Evolutionary conservation across 2,888 invertebrate species (phyloP).

Genomic region (Hyposoter didymator): DNA sequence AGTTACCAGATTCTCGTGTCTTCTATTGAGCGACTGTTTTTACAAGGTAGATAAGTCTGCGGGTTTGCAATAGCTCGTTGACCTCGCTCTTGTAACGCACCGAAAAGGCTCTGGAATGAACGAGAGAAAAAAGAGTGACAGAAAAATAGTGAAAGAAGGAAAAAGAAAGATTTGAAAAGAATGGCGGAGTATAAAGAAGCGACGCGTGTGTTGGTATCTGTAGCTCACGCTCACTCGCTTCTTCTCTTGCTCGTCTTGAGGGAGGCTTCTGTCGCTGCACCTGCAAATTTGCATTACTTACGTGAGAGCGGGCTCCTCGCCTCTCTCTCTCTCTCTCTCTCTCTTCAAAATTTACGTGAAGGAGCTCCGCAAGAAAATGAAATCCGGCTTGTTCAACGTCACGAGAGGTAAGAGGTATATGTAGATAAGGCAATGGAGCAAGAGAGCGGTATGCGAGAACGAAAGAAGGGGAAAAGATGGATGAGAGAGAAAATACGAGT

Average conservation of each 20-base stretch:
- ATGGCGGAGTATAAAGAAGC: constrained; percentile 12
- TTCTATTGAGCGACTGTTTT: constrained; percentile 43
- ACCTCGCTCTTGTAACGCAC: constrained; percentile 12
- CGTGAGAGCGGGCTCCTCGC: constrained; percentile 38
- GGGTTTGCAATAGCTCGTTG: constrained; percentile 52
- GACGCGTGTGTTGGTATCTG: constrained; percentile 2
- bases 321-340: too few relatives aligned
- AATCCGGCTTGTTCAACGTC: constrained; percentile 57
- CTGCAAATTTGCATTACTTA: constrained; percentile 71
- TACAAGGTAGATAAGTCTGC: constrained; percentile 39
- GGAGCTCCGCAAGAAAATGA: constrained; percentile 67
- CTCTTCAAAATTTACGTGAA: constrained; percentile 67
- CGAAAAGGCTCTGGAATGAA: constrained; percentile 35
- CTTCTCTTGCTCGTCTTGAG: constrained; percentile 9
- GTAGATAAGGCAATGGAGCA: constrained; percentile 41
- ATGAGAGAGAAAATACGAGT: constrained; percentile 53
- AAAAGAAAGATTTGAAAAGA: constrained; percentile 4
- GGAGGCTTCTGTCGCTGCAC: constrained; percentile 59
- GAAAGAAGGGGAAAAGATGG: constrained; percentile 49
- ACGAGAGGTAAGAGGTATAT: constrained; percentile 27
- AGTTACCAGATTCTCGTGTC: constrained; percentile 30
- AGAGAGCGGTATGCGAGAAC: constrained; percentile 26
- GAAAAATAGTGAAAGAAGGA: not conserved
- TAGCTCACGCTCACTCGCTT: constrained; percentile 7
- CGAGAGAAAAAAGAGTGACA: constrained; percentile 12